These are phyloP conservation scores for Takifugu rubripes DNA, from an alignment of 2,797 vertebrate genomes.

Conservation along the genomic window DNA sequence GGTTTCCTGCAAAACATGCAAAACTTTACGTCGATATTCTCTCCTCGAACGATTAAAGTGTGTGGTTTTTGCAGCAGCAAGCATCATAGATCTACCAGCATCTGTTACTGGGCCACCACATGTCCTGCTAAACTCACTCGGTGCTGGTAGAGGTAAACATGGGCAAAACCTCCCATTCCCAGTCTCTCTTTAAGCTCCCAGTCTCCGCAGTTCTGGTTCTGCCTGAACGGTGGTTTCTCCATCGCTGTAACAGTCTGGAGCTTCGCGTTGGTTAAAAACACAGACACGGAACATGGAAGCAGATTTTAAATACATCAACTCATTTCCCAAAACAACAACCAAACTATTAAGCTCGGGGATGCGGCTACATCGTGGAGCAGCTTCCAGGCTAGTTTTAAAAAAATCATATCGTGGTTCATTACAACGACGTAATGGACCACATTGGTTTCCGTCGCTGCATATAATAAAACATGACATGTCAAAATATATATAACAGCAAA, in stretches of 20 bases:
- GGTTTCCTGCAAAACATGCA: constrained; percentile 72
- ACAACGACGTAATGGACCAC: not conserved
- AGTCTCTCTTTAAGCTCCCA: constrained; percentile 91
- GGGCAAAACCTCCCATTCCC: constrained; percentile 89
- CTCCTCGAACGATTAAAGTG: not conserved
- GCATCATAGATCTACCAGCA: not conserved
- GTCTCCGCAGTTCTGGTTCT: constrained; percentile 78
- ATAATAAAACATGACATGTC: not conserved
- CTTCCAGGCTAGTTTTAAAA: not conserved
- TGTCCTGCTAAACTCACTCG: constrained; percentile 65
- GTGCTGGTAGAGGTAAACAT: constrained; percentile 89
- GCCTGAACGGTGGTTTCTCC: constrained; percentile 77
- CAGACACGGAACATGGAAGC: not conserved
- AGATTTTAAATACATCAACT: not conserved
- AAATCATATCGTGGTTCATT: not conserved
- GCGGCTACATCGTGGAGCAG: constrained; percentile 27
- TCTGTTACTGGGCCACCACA: no score
- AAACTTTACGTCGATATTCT: not conserved
- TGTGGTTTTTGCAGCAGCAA: not conserved
- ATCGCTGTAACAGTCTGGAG: constrained; percentile 46
- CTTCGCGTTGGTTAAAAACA: not conserved
- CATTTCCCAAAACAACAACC: not conserved
- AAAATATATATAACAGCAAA: not conserved
- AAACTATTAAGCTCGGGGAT: constrained; percentile 5
- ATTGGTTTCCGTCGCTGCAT: not conserved